Conservation (phyloP, 1,140 invertebrate genomes). For the Dendrolimus kikuchii region DNA sequence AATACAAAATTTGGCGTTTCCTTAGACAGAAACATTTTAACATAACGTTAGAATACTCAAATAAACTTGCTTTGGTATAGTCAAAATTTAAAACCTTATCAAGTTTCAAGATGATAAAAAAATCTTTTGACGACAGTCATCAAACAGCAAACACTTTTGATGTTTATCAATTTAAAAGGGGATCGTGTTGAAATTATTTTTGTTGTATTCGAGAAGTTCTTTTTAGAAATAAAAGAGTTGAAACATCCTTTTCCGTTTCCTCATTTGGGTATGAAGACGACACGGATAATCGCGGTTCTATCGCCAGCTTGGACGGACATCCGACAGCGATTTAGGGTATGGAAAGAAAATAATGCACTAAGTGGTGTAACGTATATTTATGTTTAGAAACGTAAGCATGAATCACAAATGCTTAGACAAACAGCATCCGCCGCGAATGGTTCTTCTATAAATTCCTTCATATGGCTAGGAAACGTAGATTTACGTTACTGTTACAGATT, state of each 20-base stretch:
- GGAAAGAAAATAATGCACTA: no score
- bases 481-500: no score
- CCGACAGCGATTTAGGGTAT: conserved; percentile 8
- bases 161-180: conserved; percentile 7
- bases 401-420: no score
- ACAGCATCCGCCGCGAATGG: no score
- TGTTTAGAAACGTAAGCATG: no score
- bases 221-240: conserved; percentile 19
- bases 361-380: no score
- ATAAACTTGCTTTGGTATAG: background rate
- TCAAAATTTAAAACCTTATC: no score
- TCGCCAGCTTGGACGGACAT: conserved; percentile 23
- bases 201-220: conserved; percentile 10
- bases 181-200: conserved; percentile 6
- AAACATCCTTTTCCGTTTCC: conserved; percentile 34
- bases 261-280: conserved; percentile 6
- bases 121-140: background rate
- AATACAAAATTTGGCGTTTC: conserved; percentile 16
- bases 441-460: no score
- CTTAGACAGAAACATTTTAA: conserved; percentile 2
- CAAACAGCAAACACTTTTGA: conserved; percentile 15
- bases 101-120: no score
- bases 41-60: background rate
- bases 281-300: conserved; percentile 26
- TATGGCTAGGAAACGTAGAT: no score